These are phyloP conservation scores for Microplitis mediator DNA, from an alignment of 1,140 invertebrate genomes.

Conservation along the genomic window DNA sequence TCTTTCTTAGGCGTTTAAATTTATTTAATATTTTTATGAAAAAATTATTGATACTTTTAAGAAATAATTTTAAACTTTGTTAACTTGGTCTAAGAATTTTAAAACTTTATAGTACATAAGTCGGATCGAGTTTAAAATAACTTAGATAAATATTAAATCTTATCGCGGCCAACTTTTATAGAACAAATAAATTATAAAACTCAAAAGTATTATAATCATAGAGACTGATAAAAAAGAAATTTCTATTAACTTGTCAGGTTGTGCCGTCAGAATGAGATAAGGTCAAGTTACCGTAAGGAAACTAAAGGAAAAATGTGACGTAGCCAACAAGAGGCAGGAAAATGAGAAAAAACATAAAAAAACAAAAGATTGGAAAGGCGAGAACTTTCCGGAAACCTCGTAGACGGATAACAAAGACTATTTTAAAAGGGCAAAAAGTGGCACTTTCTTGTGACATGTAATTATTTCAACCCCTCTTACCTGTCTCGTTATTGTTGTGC, in stretches of 20 bases:
- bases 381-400: slow-evolving; percentile 10
- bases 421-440: slow-evolving; percentile 16
- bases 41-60: no score
- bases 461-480: slow-evolving; percentile 13
- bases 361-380: slow-evolving; percentile 10
- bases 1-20: no score
- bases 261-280: neutral
- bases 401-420: slow-evolving; percentile 25
- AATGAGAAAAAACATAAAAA: slow-evolving; percentile 5
- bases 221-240: slow-evolving; percentile 16
- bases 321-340: neutral
- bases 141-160: no score
- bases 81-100: no score
- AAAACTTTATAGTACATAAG: no score
- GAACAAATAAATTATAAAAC: neutral
- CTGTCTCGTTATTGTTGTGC: neutral
- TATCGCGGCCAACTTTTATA: no score
- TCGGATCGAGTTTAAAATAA: no score
- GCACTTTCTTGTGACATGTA: slow-evolving; percentile 7
- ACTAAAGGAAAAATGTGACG: slow-evolving; percentile 8
- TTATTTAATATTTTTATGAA: no score
- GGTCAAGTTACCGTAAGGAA: neutral
- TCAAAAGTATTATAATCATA: slow-evolving; percentile 7
- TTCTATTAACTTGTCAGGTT: slow-evolving; percentile 18
- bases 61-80: no score